Evolutionary conservation across 2,888 invertebrate genomes (phyloP), one percentile per base, ranked within the genome.

Genomic region (Drosophila setosimentum): DNA sequence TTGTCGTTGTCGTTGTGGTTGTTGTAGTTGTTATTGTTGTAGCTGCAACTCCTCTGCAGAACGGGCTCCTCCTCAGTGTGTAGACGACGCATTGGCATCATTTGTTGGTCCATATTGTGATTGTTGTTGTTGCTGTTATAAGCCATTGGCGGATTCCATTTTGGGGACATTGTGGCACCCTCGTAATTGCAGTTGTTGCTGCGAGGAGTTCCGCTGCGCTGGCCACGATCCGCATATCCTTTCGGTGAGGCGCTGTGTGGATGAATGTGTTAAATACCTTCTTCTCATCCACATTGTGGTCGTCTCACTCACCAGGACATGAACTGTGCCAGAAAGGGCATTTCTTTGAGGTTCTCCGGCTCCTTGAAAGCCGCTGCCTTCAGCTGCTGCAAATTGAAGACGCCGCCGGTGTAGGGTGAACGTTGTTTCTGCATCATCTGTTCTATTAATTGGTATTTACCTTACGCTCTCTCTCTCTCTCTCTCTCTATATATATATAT

Each of bases 121-220:
- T 13, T 27, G n/a, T 13, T 27, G 13, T 37, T 27, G 18, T 6
- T 24, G 8, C 10, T 27, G 35, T 27, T 24, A 16, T 16, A 27
- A 6, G 2, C 13, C 29, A 33, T 27, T 13, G 6, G 2, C 32
- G 48, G 33, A 33, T 16, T 54, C 30, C 16, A 27, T 4, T 8
- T 45, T n/a, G 42, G 42, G 11, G 24, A 29, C 21, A 60, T 50
- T 42, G 13, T 6, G 29, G 91, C 92, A 4, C 90, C 92, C 64
- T 91, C 91, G 62, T 87, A 92, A 68, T 66, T 71, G 18, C 81
- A 83, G 64, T 84, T 89, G 45, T 63, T 76, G 45, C n/a, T 59
- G n/a, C 80, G 66, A 0, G 78, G 63, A 4, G 59, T 71, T 37
- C 54, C 63, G 16, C 50, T 71, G 51, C 66, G 68, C 42, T 37